These are phyloP conservation scores for Drosophila paramelanica DNA, from an alignment of 2,888 invertebrate species.

Conservation along the genomic window DNA sequence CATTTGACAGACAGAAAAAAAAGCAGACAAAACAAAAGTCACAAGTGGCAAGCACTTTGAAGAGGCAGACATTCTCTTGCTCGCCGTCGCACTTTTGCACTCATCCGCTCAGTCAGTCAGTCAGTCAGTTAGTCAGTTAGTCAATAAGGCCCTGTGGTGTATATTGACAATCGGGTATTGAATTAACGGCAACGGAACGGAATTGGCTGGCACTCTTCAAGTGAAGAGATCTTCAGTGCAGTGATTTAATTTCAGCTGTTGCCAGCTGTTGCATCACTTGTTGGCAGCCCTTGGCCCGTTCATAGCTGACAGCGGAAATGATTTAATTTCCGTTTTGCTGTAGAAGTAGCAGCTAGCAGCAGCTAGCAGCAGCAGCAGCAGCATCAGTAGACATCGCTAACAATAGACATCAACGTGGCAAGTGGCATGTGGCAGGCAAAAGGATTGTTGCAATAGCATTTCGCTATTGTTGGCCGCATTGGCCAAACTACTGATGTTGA, in stretches of 20 bases:
- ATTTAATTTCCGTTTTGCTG: constrained; percentile 70
- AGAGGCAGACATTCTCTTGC: background rate
- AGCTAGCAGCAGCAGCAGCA: constrained; percentile 4
- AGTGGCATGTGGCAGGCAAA: constrained; percentile 29
- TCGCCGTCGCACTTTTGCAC: constrained; percentile 7
- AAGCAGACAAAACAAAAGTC: background rate
- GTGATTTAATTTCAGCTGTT: constrained; percentile 49
- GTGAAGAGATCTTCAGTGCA: constrained; percentile 38
- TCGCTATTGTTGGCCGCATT: background rate
- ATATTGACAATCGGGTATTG: constrained; percentile 46
- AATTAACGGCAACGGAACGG: constrained; percentile 26
- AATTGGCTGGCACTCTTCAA: constrained; percentile 35
- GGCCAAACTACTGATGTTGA: constrained; percentile 27
- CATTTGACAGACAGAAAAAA: constrained; percentile 25
- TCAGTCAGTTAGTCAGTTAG: constrained; percentile 15
- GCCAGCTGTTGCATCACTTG: constrained; percentile 66
- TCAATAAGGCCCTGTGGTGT: constrained; percentile 19
- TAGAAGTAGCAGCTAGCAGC: background rate
- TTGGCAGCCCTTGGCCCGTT: constrained; percentile 30
- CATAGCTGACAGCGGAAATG: constrained; percentile 64
- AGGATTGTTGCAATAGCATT: constrained; percentile 37
- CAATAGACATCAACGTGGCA: constrained; percentile 39
- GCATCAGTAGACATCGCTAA: constrained; percentile 2
- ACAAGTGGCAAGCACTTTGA: constrained; percentile 2
- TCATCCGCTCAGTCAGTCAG: constrained; percentile 6